A percentile compares a stretch with the other conserved stretches of the same genome.
Evolutionary conservation across 1,140 invertebrate species (phyloP).

Genomic region (Conus ventricosus): DNA sequence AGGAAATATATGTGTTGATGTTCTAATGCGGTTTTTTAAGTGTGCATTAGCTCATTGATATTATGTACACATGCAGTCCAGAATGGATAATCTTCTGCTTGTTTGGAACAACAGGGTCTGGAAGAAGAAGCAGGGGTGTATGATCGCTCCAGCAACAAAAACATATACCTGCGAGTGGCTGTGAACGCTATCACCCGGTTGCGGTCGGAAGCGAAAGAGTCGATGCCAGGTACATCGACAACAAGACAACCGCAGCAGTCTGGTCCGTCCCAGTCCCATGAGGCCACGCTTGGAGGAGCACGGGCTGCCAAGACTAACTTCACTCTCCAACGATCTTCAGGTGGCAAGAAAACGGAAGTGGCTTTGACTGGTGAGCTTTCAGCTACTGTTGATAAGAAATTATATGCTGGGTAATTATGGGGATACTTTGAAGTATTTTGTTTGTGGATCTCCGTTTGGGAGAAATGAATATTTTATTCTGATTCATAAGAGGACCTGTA

Average conservation of each 20-base stretch:
- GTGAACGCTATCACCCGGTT: slow-evolving; percentile 85
- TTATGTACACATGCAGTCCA: too few relatives aligned
- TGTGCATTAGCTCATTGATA: too few relatives aligned
- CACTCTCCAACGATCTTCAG: slow-evolving; percentile 71
- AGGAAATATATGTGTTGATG: too few relatives aligned
- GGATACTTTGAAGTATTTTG: too few relatives aligned
- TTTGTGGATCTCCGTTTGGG: too few relatives aligned
- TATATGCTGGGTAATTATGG: too few relatives aligned
- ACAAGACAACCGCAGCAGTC: slow-evolving; percentile 8
- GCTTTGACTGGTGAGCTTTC: neutral
- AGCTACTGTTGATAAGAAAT: neutral
- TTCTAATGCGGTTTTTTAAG: too few relatives aligned
- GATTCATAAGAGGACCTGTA: too few relatives aligned
- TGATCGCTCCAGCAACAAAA: slow-evolving; percentile 84
- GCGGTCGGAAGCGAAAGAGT: slow-evolving; percentile 60
- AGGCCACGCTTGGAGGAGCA: slow-evolving; percentile 81
- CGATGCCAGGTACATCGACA: slow-evolving; percentile 29
- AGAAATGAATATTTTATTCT: too few relatives aligned
- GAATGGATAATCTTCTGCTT: neutral
- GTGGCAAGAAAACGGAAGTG: slow-evolving; percentile 2
- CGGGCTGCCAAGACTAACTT: slow-evolving; percentile 80
- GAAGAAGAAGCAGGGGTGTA: slow-evolving; percentile 86
- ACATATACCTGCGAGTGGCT: slow-evolving; percentile 90
- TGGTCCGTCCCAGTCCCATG: slow-evolving; percentile 77
- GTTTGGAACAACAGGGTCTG: slow-evolving; percentile 60